Evolutionary conservation across 2,113 vertebrate species (phyloP), one percentile per base, ranked within the genome.

Genomic region (Poecilia latipinna): DNA sequence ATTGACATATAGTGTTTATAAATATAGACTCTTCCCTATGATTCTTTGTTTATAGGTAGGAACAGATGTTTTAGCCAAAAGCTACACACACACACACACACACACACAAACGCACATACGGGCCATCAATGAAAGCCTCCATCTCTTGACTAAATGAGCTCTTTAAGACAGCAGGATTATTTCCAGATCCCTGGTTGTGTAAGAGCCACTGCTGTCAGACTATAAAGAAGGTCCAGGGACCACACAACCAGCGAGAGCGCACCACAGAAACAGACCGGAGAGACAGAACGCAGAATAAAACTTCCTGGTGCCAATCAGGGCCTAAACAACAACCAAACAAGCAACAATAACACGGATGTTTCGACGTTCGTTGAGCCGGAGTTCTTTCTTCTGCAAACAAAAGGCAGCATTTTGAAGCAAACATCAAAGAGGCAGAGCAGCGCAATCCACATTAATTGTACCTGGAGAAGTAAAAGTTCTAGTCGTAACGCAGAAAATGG

Each of bases 131-230:
- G 84, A 91, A 83, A 90, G 86, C 80, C 90, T 91, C 78, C 88
- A 84, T 90, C 85, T 87, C 84, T 71, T 70, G 75, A 76, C 88
- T 88, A 92, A 91, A 93, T 93, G 90, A 93, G 90, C 89, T 90
- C 90, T 92, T 91, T 92, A 91, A 93, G 83, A 91, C 84, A 87
- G 88, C 75, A 74, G 92, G 90, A 93, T 93, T 92, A 92, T 88
- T 93, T 92, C 92, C 91, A 93, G 91, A 93, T 92, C 91, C 88
- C 88, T 77, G 86, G 80, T 91, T 92, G 89, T 92, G 92, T 90
- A 91, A 92, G 86, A 91, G 85, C 89, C 81, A 82, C 89, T 91
- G 89, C 89, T 92, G 90, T 92, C 90, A 90, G 91, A 86, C 90
- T 85, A 90, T 93, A 93, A 93, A 93, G 89, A 77, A 79, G 83